Conservation (phyloP, 2,113 vertebrate species). For the Pristiophorus japonicus region DNA sequence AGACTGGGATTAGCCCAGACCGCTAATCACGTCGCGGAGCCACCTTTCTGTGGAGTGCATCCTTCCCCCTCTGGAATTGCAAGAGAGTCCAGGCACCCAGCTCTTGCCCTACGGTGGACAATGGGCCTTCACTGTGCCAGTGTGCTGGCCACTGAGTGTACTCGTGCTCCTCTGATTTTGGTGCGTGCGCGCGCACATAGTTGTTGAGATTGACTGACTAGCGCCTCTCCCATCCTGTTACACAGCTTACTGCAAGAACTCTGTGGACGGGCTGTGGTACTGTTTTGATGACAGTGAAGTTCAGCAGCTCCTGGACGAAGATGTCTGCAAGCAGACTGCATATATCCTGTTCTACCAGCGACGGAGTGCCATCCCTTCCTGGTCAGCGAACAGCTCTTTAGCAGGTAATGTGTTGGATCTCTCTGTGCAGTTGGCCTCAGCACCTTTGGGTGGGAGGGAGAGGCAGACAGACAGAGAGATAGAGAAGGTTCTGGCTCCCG, state of each 20-base stretch:
- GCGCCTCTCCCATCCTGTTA: not conserved
- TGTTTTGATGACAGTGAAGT: conserved; percentile 98
- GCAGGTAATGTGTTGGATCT: conserved; percentile 65
- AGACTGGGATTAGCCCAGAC: not conserved
- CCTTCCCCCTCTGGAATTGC: not conserved
- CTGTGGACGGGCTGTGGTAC: conserved; percentile 94
- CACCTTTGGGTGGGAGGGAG: too few species aligned
- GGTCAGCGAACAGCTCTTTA: conserved; percentile 96
- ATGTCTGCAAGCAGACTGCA: conserved; percentile 86
- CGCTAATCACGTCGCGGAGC: too few species aligned
- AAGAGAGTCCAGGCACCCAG: not conserved
- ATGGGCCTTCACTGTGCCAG: not conserved
- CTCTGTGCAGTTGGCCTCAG: not conserved
- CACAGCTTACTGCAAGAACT: conserved; percentile 94
- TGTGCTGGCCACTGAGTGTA: not conserved
- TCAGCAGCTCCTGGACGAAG: conserved; percentile 76
- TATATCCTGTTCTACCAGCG: conserved; percentile 97
- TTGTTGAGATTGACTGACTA: not conserved
- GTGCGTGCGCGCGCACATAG: not conserved
- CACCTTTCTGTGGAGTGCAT: not conserved
- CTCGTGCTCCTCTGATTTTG: not conserved
- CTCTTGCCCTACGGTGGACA: not conserved
- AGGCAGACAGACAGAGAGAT: too few species aligned
- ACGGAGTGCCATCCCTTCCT: conserved; percentile 83
- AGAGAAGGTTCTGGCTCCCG: not conserved